phyloP scores from a whole-genome alignment of 2,888 invertebrate species.

The Oligia strigilis region DNA sequence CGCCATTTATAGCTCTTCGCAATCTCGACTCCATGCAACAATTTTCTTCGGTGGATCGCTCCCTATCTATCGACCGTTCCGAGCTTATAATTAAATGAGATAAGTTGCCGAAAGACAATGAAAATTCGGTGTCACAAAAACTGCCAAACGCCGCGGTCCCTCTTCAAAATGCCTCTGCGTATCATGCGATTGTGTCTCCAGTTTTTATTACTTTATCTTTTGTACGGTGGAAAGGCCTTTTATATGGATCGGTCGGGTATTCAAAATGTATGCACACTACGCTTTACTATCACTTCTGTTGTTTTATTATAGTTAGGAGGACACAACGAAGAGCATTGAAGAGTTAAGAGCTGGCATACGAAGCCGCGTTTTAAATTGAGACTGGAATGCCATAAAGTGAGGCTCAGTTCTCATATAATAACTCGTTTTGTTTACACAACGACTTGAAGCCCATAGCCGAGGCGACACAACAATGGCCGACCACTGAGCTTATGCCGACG shows the following conservation, averaged over 20 bases:
- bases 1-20: conserved; percentile 88
- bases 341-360: conserved; percentile 70
- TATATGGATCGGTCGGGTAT: conserved; percentile 36
- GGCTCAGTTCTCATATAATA: conserved; percentile 78
- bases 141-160: conserved; percentile 69
- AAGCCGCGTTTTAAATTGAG: conserved; percentile 69
- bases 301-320: conserved; percentile 50
- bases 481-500: conserved; percentile 75
- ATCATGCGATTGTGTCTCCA: conserved; percentile 71
- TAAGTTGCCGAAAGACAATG: conserved; percentile 76
- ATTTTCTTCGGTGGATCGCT: conserved; percentile 83
- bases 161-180: conserved; percentile 83
- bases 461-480: conserved; percentile 86
- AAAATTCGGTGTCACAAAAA: conserved; percentile 76
- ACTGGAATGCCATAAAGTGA: conserved; percentile 82
- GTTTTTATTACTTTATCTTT: conserved; percentile 66
- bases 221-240: conserved; percentile 36
- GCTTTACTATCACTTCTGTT: conserved; percentile 44
- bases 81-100: conserved; percentile 78
- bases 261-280: conserved; percentile 43
- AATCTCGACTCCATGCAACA: conserved; percentile 85
- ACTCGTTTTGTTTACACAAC: conserved; percentile 82
- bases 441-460: conserved; percentile 74
- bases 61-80: conserved; percentile 80
- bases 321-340: conserved; percentile 56